Evolutionary conservation across 2,888 invertebrate genomes (phyloP), one percentile per base, ranked within the genome.

Genomic region (Nasonia oneida): DNA sequence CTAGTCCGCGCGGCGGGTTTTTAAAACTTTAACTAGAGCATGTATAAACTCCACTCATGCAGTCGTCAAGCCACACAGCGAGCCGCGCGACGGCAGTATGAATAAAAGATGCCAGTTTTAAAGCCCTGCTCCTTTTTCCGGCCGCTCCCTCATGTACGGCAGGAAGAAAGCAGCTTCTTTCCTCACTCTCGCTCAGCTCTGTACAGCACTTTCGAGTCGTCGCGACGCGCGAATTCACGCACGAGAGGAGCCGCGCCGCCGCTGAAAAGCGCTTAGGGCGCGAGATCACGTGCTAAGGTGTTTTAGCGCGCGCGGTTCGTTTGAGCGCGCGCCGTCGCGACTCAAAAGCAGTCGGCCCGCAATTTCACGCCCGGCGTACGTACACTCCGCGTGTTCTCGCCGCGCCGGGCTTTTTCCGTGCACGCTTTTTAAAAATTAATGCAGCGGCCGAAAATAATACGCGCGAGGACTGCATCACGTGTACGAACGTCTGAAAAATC

Each of bases 101-200:
- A 92, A 92, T 92, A 92, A 91, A 91, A 92, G 91, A 92, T 92
- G 91, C 88, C 87, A 88, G 90, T 90, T 89, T 91, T 91, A 90
- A 91, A 89, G 89, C 90, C 90, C 85, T 88, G 77, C 53, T 70
- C 12, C 57, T 37, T 61, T 33, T 15, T 74, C 64, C 61, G 8
- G 15, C 50, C 15, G 8, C 29, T 61, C 53, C 42, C 47, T 37
- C 70, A 29, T 6, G 10, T 8, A 1, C 42, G n/a, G 6, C 15
- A 12, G 18, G 15, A 33, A 82, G 64, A 75, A 15, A 81, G 39
- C 10, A 47, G 12, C 37, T 61, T 73, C 73, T 71, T 64, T 33
- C 33, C 64, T n/a, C n/a, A 23, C 57, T 29, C 29, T 29, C 29
- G 29, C 29, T 29, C 47, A 39, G 33, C 64, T 81, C 64, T 33